Percentiles rank a stretch among this genome's conserved stretches.
phyloP scores from a whole-genome alignment of 2,888 invertebrate species.

The Parascotia fuliginaria region DNA sequence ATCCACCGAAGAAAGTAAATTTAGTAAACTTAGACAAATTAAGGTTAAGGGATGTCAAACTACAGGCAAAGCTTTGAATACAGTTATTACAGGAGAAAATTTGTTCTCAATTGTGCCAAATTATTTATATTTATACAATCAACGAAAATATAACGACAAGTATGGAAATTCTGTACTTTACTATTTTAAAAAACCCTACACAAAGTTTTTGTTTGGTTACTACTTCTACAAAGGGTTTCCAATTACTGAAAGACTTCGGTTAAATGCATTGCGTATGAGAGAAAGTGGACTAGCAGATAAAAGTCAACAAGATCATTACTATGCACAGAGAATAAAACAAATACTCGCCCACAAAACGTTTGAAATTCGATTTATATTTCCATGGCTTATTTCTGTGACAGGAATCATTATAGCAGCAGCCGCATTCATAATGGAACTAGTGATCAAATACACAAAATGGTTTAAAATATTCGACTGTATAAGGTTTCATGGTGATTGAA shows the following conservation, averaged over 20 bases:
- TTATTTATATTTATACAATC: conserved; percentile 7
- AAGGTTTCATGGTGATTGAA: no score
- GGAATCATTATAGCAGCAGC: conserved; percentile 13
- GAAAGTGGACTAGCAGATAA: conserved; percentile 31
- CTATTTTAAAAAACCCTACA: conserved; percentile 13
- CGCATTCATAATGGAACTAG: conserved; percentile 23
- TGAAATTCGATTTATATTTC: conserved; percentile 14
- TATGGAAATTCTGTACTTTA: conserved; percentile 10
- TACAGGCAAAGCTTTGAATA: conserved; percentile 2
- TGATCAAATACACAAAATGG: not conserved
- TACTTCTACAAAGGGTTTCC: conserved; percentile 41
- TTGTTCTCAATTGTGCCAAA: conserved; percentile 8
- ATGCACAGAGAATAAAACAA: conserved; percentile 8
- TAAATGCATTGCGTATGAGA: conserved; percentile 22
- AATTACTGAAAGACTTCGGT: conserved; percentile 16
- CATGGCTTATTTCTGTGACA: conserved; percentile 22
- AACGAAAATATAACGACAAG: conserved; percentile 2
- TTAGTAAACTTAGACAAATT: not conserved
- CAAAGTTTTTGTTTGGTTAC: conserved; percentile 9
- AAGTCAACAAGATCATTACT: conserved; percentile 14
- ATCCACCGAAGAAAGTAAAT: conserved; percentile 11
- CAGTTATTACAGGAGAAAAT: not conserved
- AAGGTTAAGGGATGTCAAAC: conserved; percentile 22
- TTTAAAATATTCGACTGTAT: no score
- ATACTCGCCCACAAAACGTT: conserved; percentile 9